Percentiles rank a stretch among this genome's conserved stretches.
Conservation (phyloP, 1,140 invertebrate genomes). For the Tenebrio molitor region DNA sequence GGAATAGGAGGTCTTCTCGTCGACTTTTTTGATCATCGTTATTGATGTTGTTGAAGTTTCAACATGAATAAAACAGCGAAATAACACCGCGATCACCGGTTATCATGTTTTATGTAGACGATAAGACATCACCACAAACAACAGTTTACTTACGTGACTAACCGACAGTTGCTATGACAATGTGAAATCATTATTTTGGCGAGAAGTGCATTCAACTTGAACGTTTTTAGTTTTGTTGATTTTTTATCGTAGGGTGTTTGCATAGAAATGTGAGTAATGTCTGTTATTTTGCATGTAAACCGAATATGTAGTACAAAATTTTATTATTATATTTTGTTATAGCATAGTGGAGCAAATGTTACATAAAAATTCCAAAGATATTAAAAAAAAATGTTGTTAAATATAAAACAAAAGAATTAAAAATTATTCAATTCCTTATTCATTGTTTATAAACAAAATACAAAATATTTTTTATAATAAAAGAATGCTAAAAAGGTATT, state of each 20-base stretch:
- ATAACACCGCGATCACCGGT: background rate
- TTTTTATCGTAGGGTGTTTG: background rate
- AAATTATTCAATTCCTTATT: no score
- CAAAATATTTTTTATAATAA: no score
- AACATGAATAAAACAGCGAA: background rate
- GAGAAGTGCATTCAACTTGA: constrained; percentile 45
- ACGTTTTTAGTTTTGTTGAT: background rate
- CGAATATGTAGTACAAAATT: no score
- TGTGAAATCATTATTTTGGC: constrained; percentile 52
- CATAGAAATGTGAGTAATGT: background rate
- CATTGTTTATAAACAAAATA: no score
- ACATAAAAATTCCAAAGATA: no score
- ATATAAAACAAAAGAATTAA: no score
- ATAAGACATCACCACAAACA: constrained; percentile 2
- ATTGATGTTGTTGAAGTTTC: constrained; percentile 2
- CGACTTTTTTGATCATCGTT: constrained; percentile 6
- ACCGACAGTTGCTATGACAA: constrained; percentile 59
- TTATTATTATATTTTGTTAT: no score
- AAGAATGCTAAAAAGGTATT: no score
- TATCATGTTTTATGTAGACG: background rate
- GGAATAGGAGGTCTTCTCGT: background rate
- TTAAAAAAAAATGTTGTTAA: no score
- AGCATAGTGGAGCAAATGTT: no score
- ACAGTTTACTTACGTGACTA: constrained; percentile 31
- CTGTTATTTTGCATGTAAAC: no score